Evolutionary conservation across 2,113 vertebrate genomes (phyloP), one percentile per base, ranked within the genome.

Genomic region (Cyphomyrus plagiostoma): DNA sequence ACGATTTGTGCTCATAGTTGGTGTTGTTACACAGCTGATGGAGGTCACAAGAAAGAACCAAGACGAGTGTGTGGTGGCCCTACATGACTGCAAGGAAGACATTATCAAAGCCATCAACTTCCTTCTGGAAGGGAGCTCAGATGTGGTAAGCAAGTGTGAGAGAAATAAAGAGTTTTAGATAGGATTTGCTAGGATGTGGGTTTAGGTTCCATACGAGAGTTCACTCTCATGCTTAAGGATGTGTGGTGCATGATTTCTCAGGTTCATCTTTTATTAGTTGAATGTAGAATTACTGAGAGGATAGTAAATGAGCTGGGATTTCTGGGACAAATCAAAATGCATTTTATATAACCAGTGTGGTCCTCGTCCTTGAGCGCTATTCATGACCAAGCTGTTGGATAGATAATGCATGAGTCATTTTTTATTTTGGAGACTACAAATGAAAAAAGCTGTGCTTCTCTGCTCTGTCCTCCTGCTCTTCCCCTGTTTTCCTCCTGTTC

Each of bases 41-140:
- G 98, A 99, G 93, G 98, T 99, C 91, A 97, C 97, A 45, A 97
- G 98, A 80, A 98, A 98, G 93, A 98, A 96, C 94, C 98, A 98
- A 93, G 98, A 99, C 90, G 98, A 99, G 91, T 97, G 97, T 92
- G 95, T 98, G 94, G 98, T 99, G 77, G 98, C 98, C 77, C 96
- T 99, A 21, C 98, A 99, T 88, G 98, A 99, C 92, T 98, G 97
- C 94, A 98, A 98, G 19, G 97, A 97, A 89, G 98, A 99, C 85
- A 95, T 98, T 92, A 99, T 98, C 96, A 98, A 95, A 97, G 98
- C 98, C 92, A 99, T 99, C 94, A 98, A 99, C 92, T 95, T 97
- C 91, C 95, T 99, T 89, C 95, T 99, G 92, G 98, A 99, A 95
- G 98, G 97, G 92, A 96, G 94, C 91, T 96, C 97, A 89, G 97